Base-by-base conservation (phyloP, 2,888 invertebrate species). In the Bellardia pandia region DNA sequence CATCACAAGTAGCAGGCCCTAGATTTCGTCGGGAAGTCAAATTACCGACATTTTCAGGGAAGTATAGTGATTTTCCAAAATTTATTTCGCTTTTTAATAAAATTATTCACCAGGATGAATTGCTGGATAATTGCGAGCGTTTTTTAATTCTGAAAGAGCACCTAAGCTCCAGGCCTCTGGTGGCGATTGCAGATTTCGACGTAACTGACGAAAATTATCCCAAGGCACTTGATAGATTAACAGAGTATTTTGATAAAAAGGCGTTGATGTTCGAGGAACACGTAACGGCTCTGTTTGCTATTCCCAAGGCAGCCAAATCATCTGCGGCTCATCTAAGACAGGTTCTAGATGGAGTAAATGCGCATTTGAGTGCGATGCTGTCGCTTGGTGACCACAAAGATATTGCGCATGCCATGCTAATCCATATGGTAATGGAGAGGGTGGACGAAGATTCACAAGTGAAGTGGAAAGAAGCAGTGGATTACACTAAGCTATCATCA, bases 211-310 rank as follows among this genome's bases (percentile, higher is more conserved):
- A 53, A 23, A 89, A 88, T 48, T 88, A 86, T 72, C 48, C 23
- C 5, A 88, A 88, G 64, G 88, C 82, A 8, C 16, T 88, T n/a
- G 77, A 77, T 1, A 66, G 81, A 16, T 75, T 89, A 37, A 85
- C 82, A 48, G 64, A 68, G 16, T 64, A 76, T 13, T 86, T 89
- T 40, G 88, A 89, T 76, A 88, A 84, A 53, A 88, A 89, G 77
- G 74, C 81, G 14, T 48, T 88, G 23, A 86, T 89, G 76, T 88
- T 89, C 66, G 77, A 89, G 51, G 86, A 89, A 69, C 86, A 88
- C 56, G 48, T 88, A 8, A 58, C 71, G 13, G 86, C 82, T 3
- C 40, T 88, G 13, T 84, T 88, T 45, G 58, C 80, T 11, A 68
- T 88, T 2, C 45, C 14, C 2, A 88, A 86, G 56, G 23, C 68